Percentiles rank a stretch among this genome's conserved stretches.
Conservation (phyloP, 2,797 vertebrate genomes). For the Sebastolobus alascanus region DNA sequence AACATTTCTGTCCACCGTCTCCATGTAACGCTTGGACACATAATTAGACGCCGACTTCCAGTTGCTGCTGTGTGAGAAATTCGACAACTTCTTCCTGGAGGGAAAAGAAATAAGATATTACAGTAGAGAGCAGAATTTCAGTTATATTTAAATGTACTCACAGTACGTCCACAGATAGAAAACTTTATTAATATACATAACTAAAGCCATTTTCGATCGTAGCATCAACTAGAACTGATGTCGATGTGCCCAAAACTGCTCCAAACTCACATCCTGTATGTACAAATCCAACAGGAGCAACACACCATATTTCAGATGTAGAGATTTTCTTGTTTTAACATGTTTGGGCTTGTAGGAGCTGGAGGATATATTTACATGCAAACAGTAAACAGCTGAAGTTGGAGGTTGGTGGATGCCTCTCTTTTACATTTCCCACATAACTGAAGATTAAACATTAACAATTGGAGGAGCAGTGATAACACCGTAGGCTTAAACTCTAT, state of each 20-base stretch:
- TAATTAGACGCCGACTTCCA: conserved; percentile 98
- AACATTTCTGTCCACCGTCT: conserved; percentile 89
- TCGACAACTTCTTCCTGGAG: conserved; percentile 96
- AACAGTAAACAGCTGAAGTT: not conserved
- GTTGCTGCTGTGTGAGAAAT: conserved; percentile 94
- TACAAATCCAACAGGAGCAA: not conserved
- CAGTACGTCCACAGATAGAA: not conserved
- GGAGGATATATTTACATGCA: not conserved
- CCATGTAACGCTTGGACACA: conserved; percentile 94
- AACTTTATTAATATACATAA: not conserved
- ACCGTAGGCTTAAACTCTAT: not conserved
- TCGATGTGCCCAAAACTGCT: not conserved
- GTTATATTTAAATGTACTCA: not conserved
- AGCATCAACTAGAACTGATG: not conserved
- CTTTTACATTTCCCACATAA: conserved; percentile 35
- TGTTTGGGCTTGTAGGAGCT: not conserved
- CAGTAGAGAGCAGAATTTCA: not conserved
- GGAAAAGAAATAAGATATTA: not conserved
- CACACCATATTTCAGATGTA: not conserved
- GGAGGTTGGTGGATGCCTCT: conserved; percentile 2
- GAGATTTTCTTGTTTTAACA: conserved; percentile 12
- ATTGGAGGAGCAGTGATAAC: not conserved
- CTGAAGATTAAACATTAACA: conserved; percentile 35
- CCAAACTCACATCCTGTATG: not conserved
- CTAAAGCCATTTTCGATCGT: not conserved